These are phyloP conservation scores for Lasiurus borealis DNA, from an alignment of 2,113 vertebrate genomes.

Conservation along the genomic window DNA sequence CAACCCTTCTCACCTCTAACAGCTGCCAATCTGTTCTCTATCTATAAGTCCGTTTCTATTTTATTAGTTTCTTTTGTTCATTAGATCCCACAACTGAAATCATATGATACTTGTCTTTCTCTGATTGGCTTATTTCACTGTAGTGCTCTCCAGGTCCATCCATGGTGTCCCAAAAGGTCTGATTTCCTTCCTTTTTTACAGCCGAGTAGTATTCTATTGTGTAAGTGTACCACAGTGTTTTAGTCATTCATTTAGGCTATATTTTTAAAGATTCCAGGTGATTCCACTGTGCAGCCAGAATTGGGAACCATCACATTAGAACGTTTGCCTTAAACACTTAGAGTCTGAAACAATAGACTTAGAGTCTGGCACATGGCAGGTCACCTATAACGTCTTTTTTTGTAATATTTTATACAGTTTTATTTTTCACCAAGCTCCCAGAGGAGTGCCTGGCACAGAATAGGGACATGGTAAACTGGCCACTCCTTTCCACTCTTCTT, in stretches of 20 bases:
- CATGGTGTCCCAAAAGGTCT: neutral
- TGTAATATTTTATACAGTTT: neutral
- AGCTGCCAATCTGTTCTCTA: neutral
- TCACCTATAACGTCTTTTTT: neutral
- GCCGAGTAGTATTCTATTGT: neutral
- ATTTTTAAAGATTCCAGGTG: neutral
- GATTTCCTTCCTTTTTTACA: neutral
- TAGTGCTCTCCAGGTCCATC: neutral
- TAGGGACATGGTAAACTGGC: neutral
- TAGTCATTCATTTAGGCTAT: neutral
- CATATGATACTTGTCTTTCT: neutral
- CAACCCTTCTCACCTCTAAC: neutral
- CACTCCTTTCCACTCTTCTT: neutral
- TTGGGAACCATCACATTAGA: neutral
- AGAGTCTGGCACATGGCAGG: neutral
- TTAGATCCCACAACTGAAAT: neutral
- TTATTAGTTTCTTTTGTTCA: neutral
- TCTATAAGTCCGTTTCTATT: neutral
- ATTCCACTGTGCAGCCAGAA: neutral
- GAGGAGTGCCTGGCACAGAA: neutral
- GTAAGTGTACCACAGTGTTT: neutral
- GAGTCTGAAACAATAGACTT: neutral
- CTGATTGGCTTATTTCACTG: neutral
- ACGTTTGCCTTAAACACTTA: slow-evolving; percentile 24
- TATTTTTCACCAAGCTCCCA: slow-evolving; percentile 15